Percentiles rank a stretch among this genome's conserved stretches.
These are phyloP conservation scores for Drosophila elegans DNA, from an alignment of 1,140 invertebrate species.

Conservation along the genomic window DNA sequence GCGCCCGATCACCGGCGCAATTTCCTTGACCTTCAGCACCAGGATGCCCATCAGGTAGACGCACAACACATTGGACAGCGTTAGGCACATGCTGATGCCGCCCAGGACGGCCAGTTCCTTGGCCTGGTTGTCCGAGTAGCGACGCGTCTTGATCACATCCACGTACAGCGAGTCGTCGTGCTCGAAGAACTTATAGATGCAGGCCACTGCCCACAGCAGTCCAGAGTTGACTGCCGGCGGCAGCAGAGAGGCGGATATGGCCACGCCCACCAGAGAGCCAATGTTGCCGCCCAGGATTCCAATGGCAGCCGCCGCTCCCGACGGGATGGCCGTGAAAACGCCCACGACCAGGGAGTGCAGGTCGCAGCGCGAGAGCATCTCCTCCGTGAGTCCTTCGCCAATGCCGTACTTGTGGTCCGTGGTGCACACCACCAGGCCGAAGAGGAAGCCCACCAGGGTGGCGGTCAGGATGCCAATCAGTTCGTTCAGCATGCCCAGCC, in stretches of 20 bases:
- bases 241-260: slow-evolving; percentile 91
- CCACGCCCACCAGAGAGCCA: slow-evolving; percentile 91
- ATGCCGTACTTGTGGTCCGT: slow-evolving; percentile 87
- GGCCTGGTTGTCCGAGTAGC: slow-evolving; percentile 86
- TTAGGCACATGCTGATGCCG: slow-evolving; percentile 88
- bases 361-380: slow-evolving; percentile 89
- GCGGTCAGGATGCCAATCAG: slow-evolving; percentile 88
- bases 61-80: slow-evolving; percentile 90
- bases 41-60: slow-evolving; percentile 89
- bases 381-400: slow-evolving; percentile 88
- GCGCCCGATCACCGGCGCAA: slow-evolving; percentile 87
- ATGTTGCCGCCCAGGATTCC: slow-evolving; percentile 90
- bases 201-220: slow-evolving; percentile 88
- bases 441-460: slow-evolving; percentile 89
- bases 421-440: slow-evolving; percentile 87
- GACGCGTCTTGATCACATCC: slow-evolving; percentile 78
- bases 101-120: slow-evolving; percentile 88
- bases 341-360: slow-evolving; percentile 89
- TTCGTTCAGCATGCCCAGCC: slow-evolving; percentile 88
- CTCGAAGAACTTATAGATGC: slow-evolving; percentile 86
- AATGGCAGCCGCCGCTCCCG: slow-evolving; percentile 91
- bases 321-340: slow-evolving; percentile 89
- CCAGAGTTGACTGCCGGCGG: slow-evolving; percentile 92
- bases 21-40: slow-evolving; percentile 91
- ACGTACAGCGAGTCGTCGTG: slow-evolving; percentile 82